These are phyloP conservation scores for Semicossyphus pulcher DNA, from an alignment of 2,113 vertebrate species.

Conservation along the genomic window DNA sequence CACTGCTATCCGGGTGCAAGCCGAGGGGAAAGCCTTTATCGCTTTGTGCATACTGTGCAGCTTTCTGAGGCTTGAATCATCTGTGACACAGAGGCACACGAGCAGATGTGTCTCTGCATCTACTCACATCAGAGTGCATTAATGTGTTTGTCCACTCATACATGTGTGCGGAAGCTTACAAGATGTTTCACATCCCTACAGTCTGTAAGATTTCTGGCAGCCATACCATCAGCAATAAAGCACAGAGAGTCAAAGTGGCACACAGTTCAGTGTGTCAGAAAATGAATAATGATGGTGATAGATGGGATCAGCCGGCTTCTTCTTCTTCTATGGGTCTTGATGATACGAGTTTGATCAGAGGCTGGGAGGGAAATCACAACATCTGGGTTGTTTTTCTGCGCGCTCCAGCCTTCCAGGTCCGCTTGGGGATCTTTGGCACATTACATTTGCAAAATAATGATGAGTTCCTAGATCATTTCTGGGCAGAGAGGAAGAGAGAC, in stretches of 20 bases:
- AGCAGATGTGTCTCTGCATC: constrained; percentile 6
- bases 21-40: constrained; percentile 14
- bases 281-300: not conserved
- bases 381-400: constrained; percentile 35
- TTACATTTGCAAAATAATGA: constrained; percentile 20
- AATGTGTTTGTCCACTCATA: not conserved
- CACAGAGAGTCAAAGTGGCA: not conserved
- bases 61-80: not conserved
- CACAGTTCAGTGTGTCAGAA: not conserved
- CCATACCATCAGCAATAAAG: constrained; percentile 4
- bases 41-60: not conserved
- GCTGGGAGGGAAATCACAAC: constrained; percentile 18
- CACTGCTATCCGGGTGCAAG: constrained; percentile 5
- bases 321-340: constrained; percentile 27
- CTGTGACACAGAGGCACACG: not conserved
- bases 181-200: constrained; percentile 27
- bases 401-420: constrained; percentile 1
- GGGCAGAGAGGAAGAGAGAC: constrained; percentile 24
- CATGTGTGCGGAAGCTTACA: not conserved
- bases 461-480: constrained; percentile 45
- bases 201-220: constrained; percentile 4
- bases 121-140: not conserved
- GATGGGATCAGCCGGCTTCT: not conserved
- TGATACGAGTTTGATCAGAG: constrained; percentile 39
- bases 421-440: constrained; percentile 15